Percentiles rank a stretch among this genome's conserved stretches.
phyloP scores from a whole-genome alignment of 2,888 invertebrate species.

The Poecilus cupreus region DNA sequence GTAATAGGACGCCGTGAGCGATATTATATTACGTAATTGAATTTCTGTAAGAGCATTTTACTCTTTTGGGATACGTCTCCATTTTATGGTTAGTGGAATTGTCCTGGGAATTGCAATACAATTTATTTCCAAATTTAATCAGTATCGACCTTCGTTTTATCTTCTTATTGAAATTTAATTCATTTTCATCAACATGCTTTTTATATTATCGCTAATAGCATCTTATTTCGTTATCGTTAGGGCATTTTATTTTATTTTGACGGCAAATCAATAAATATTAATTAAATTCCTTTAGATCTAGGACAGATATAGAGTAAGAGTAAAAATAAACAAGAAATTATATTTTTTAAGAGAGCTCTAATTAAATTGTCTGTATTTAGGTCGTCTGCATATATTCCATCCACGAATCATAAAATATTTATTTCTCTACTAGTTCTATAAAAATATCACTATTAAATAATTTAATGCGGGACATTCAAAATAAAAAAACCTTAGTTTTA shows the following conservation, averaged over 20 bases:
- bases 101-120: conserved; percentile 42
- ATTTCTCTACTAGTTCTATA: no score
- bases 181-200: conserved; percentile 10
- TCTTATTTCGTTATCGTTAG: background rate
- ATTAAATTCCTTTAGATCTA: background rate
- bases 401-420: no score
- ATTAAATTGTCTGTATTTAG: no score
- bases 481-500: no score
- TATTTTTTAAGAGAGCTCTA: no score
- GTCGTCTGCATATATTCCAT: no score
- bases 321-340: background rate
- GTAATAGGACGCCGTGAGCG: background rate
- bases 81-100: conserved; percentile 15
- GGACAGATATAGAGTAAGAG: background rate
- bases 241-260: background rate
- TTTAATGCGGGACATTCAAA: no score
- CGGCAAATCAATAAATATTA: background rate
- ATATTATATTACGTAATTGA: conserved; percentile 55
- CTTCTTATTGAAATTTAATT: conserved; percentile 34
- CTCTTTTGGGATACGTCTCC: conserved; percentile 21
- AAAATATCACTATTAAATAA: no score
- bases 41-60: conserved; percentile 51
- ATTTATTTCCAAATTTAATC: conserved; percentile 51
- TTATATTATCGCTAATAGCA: conserved; percentile 15
- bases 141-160: conserved; percentile 2